Evolutionary conservation across 1,140 invertebrate genomes (phyloP).

Genomic region (Magallana gigas): DNA sequence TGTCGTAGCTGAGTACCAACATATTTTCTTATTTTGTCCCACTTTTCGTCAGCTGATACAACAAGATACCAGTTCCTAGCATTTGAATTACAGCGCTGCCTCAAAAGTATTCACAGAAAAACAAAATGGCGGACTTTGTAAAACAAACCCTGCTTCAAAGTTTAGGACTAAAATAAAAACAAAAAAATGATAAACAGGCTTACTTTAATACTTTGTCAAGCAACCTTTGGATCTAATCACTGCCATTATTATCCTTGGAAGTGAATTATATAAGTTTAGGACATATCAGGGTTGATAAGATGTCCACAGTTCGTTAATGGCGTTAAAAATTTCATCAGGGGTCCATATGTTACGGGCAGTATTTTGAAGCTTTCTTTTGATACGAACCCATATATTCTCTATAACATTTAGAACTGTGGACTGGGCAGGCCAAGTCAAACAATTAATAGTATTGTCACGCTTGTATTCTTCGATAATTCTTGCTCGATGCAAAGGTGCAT

Average conservation of each 20-base stretch:
- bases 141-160: no score
- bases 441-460: background rate
- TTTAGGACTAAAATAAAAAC: no score
- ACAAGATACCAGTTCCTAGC: no score
- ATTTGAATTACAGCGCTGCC: background rate
- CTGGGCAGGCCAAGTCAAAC: slow-evolving; percentile 35
- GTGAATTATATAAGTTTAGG: slow-evolving; percentile 41
- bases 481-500: slow-evolving; percentile 23
- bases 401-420: slow-evolving; percentile 33
- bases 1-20: no score
- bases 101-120: background rate
- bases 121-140: background rate
- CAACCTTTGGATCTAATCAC: slow-evolving; percentile 40
- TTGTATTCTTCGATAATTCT: background rate
- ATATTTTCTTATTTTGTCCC: no score
- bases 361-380: slow-evolving; percentile 31
- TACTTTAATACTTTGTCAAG: slow-evolving; percentile 40
- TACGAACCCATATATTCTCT: slow-evolving; percentile 15
- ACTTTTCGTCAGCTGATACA: no score
- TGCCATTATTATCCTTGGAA: slow-evolving; percentile 22
- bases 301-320: background rate
- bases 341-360: background rate
- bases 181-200: background rate
- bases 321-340: background rate
- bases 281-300: background rate